Percentiles rank a stretch among this genome's conserved stretches.
These are phyloP conservation scores for Darevskia mixta DNA, from an alignment of 2,797 vertebrate genomes.

Conservation along the genomic window DNA sequence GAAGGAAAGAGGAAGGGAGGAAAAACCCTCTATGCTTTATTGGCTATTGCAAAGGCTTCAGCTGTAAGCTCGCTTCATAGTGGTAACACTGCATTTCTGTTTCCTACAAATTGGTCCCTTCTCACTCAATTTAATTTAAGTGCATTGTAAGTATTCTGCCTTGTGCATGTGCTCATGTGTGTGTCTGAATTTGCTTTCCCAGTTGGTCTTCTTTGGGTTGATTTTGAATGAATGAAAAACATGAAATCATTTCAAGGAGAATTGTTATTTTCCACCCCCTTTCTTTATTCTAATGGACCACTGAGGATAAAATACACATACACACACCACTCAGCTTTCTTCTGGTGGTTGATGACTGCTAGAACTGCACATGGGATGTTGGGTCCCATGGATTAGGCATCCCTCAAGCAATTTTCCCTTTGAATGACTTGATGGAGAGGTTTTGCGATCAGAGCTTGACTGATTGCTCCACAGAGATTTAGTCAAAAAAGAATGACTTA, in stretches of 20 bases:
- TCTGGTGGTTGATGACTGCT: neutral
- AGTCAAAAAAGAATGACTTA: neutral
- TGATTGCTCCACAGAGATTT: neutral
- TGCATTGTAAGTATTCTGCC: neutral
- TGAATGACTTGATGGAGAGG: neutral
- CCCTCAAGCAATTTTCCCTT: neutral
- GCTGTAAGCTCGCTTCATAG: neutral
- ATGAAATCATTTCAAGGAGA: neutral
- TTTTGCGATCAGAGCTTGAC: neutral
- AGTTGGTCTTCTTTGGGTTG: neutral
- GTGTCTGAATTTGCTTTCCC: neutral
- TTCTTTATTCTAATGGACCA: neutral
- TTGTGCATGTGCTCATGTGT: neutral
- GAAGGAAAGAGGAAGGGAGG: neutral
- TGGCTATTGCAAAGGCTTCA: neutral
- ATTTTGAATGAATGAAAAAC: neutral
- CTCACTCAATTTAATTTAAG: constrained; percentile 8
- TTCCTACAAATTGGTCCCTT: constrained; percentile 21
- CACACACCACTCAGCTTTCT: neutral
- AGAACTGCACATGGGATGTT: neutral
- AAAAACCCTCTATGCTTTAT: neutral
- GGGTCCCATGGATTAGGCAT: neutral
- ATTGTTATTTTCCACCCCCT: neutral
- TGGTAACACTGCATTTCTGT: neutral
- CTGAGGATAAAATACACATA: no score